Conservation (phyloP, 2,797 vertebrate species). For the Sternarchorhynchus goeldii region DNA sequence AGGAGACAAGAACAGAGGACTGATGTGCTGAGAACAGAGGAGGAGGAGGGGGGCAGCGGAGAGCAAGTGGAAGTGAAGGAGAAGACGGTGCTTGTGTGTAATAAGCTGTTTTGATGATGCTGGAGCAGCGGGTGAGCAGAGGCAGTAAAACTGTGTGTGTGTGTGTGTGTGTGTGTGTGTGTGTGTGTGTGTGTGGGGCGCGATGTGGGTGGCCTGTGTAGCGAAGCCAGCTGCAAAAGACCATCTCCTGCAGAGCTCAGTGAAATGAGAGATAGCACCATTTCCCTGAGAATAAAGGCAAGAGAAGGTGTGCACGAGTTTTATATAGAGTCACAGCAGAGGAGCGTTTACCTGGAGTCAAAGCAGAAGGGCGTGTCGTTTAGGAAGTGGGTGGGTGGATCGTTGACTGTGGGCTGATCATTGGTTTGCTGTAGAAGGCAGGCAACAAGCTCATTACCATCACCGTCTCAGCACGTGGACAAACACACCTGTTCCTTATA, state of each 20-base stretch:
- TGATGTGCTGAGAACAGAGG: not conserved
- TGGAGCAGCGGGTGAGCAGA: conserved; percentile 58
- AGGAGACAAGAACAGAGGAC: not conserved
- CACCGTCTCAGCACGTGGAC: not conserved
- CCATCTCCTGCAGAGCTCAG: conserved; percentile 38
- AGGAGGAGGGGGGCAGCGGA: not conserved
- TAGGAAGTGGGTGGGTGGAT: conserved; percentile 75
- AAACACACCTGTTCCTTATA: not conserved
- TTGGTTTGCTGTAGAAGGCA: conserved; percentile 60
- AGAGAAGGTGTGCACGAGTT: conserved; percentile 23
- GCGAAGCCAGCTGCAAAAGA: conserved; percentile 39
- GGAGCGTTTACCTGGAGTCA: conserved; percentile 88
- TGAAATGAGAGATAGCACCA: conserved; percentile 28
- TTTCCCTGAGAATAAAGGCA: conserved; percentile 10
- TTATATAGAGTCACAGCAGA: conserved; percentile 98
- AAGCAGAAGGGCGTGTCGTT: conserved; percentile 91
- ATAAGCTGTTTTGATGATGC: conserved; percentile 61
- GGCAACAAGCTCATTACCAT: not conserved
- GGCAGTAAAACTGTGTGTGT: conserved; percentile 62
- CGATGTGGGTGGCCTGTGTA: conserved; percentile 68
- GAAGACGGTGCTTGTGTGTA: conserved; percentile 39
- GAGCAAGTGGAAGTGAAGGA: not conserved
- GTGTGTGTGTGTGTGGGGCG: conserved; percentile 65
- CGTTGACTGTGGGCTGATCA: conserved; percentile 69
- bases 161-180: conserved; percentile 24